A percentile compares a stretch with the other conserved stretches of the same genome.
Evolutionary conservation across 2,797 vertebrate genomes (phyloP).

Genomic region (Atherinosoma microstoma): DNA sequence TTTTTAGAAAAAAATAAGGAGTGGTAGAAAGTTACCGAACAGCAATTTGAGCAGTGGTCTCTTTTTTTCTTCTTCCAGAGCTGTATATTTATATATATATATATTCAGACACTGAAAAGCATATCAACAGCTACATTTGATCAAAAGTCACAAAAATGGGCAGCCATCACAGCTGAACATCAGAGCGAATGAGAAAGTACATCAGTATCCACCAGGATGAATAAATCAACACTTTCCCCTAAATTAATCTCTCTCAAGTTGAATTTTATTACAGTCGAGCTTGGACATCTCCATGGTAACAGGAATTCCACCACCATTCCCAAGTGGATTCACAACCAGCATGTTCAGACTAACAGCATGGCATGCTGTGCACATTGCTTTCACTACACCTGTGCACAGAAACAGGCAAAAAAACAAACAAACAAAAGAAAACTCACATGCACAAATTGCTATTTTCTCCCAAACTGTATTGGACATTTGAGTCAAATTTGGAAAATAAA

Average conservation of each 20-base stretch:
- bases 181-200: conserved; percentile 75
- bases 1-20: too few relatives aligned
- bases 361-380: conserved; percentile 47
- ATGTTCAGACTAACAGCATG: conserved; percentile 60
- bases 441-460: conserved; percentile 9
- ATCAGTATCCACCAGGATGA: conserved; percentile 76
- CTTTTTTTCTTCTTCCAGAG: too few relatives aligned
- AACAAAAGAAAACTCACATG: background rate
- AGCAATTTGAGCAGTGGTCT: too few relatives aligned
- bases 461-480: conserved; percentile 18
- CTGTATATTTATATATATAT: too few relatives aligned
- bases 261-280: conserved; percentile 76
- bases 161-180: conserved; percentile 62
- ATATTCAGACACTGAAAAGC: background rate
- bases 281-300: conserved; percentile 84
- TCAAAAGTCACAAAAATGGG: conserved; percentile 56
- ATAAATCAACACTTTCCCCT: conserved; percentile 81
- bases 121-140: conserved; percentile 15
- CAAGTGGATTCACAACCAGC: conserved; percentile 66
- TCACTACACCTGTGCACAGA: conserved; percentile 56
- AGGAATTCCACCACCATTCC: conserved; percentile 75
- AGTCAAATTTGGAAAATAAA: conserved; percentile 20
- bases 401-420: conserved; percentile 6
- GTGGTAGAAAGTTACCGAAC: too few relatives aligned
- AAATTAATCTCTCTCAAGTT: conserved; percentile 85